A percentile compares a stretch with the other conserved stretches of the same genome.
These are phyloP conservation scores for Scaptomyza graminum DNA, from an alignment of 1,140 invertebrate species.

Conservation along the genomic window DNA sequence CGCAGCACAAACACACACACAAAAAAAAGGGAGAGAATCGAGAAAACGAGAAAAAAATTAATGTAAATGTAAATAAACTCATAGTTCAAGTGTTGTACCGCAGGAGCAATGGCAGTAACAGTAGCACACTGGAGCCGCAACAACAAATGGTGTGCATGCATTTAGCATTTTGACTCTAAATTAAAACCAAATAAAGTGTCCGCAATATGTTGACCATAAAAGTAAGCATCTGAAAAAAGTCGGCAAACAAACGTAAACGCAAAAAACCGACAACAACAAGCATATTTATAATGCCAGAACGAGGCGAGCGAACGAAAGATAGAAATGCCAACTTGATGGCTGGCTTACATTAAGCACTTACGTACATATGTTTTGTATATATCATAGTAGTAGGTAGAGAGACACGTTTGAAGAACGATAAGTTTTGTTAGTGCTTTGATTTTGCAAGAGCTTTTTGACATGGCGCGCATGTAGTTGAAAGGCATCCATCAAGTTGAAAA, in stretches of 20 bases:
- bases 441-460: slow-evolving; percentile 5
- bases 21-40: neutral
- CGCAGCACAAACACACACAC: neutral
- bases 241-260: slow-evolving; percentile 5
- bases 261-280: neutral
- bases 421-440: slow-evolving; percentile 11
- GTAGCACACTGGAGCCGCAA: slow-evolving; percentile 6
- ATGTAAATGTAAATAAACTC: slow-evolving; percentile 62
- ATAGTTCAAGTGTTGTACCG: slow-evolving; percentile 48
- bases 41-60: slow-evolving; percentile 35
- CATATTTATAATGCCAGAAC: too few species aligned
- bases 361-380: neutral
- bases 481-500: slow-evolving; percentile 28
- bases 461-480: slow-evolving; percentile 18
- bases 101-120: slow-evolving; percentile 27
- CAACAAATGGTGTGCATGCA: slow-evolving; percentile 56
- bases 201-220: slow-evolving; percentile 52
- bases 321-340: slow-evolving; percentile 17
- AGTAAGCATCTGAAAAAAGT: slow-evolving; percentile 19
- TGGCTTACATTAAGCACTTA: slow-evolving; percentile 22
- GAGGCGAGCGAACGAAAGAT: slow-evolving; percentile 1
- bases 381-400: neutral
- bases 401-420: slow-evolving; percentile 5
- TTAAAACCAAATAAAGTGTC: slow-evolving; percentile 58
- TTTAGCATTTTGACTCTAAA: slow-evolving; percentile 48